phyloP scores from a whole-genome alignment of 1,140 invertebrate genomes.

The Belonocnema kinseyi region DNA sequence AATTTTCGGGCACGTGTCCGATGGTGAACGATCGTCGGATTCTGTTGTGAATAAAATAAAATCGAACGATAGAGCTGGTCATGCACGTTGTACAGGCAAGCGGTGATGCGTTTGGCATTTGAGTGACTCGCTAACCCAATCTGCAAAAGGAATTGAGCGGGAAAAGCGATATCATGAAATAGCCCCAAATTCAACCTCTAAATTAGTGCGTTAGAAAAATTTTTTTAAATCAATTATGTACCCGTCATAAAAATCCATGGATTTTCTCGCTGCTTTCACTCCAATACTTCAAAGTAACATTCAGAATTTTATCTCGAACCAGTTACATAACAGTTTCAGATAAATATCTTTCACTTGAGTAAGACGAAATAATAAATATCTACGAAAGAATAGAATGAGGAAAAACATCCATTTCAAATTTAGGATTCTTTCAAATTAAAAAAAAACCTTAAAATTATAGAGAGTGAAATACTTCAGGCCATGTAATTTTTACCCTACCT shows the following conservation, averaged over 20 bases:
- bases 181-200: constrained; percentile 18
- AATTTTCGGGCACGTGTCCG: constrained; percentile 31
- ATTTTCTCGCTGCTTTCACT: neutral
- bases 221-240: constrained; percentile 25
- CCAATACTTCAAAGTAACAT: constrained; percentile 2
- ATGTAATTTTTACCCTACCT: too few relatives aligned
- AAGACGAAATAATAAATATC: neutral
- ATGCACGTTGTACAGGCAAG: constrained; percentile 29
- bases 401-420: too few relatives aligned
- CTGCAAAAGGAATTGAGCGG: constrained; percentile 1
- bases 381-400: neutral
- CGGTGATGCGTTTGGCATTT: constrained; percentile 30
- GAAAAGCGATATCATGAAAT: constrained; percentile 21
- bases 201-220: constrained; percentile 24
- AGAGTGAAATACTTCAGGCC: too few relatives aligned
- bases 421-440: too few relatives aligned
- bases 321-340: neutral
- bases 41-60: constrained; percentile 32
- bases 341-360: neutral
- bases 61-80: constrained; percentile 28
- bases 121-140: constrained; percentile 26
- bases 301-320: neutral
- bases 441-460: too few relatives aligned
- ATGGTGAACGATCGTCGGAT: constrained; percentile 20
- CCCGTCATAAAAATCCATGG: constrained; percentile 1